phyloP scores from a whole-genome alignment of 2,113 vertebrate genomes.

The Oncorhynchus masou region DNA sequence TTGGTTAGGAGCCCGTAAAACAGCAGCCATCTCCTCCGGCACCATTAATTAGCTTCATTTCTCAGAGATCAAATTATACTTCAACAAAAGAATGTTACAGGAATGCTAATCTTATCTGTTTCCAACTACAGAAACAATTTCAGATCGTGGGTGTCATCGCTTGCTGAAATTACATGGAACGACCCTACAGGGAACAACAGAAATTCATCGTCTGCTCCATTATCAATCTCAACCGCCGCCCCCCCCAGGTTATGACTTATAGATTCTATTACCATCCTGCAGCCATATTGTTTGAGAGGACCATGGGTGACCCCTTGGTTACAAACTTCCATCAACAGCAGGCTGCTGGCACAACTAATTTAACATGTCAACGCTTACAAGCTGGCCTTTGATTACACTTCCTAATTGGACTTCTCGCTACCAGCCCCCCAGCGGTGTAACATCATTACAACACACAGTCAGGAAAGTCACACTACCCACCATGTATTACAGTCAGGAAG shows the following conservation, averaged over 20 bases:
- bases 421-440: background rate
- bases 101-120: too few relatives aligned
- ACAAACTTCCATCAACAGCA: background rate
- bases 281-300: background rate
- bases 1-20: too few relatives aligned
- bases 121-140: too few relatives aligned
- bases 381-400: background rate
- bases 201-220: too few relatives aligned
- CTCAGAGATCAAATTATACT: too few relatives aligned
- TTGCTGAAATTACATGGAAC: too few relatives aligned
- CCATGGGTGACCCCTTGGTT: background rate
- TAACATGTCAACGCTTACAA: background rate
- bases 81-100: too few relatives aligned
- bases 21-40: too few relatives aligned
- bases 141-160: too few relatives aligned
- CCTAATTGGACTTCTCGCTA: background rate
- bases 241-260: background rate
- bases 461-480: background rate
- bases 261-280: background rate
- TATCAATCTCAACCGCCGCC: too few relatives aligned
- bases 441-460: background rate
- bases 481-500: background rate
- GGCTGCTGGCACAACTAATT: slow-evolving; percentile 4
- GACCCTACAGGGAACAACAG: too few relatives aligned
- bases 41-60: too few relatives aligned